Evolutionary conservation across 2,113 vertebrate genomes (phyloP).

Genomic region (Paedocypris sp.): DNA sequence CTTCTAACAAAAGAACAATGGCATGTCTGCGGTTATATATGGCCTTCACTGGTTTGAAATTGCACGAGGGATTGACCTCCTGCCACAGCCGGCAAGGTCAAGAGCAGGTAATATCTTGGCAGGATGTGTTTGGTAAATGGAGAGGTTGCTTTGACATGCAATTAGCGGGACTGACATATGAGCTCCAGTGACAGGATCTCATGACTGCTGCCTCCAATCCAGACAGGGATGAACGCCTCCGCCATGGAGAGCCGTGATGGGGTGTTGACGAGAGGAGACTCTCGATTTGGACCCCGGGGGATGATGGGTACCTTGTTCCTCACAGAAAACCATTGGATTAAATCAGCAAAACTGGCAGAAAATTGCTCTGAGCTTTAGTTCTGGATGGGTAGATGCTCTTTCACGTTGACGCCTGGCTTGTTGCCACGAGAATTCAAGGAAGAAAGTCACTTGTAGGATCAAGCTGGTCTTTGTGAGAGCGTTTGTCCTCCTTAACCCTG

Average conservation of each 20-base stretch:
- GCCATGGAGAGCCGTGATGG: conserved; percentile 44
- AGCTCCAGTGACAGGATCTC: conserved; percentile 41
- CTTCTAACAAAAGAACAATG: conserved; percentile 1
- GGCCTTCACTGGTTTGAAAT: conserved; percentile 10
- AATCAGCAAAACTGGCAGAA: conserved; percentile 60
- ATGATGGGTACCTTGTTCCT: conserved; percentile 20
- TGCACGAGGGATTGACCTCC: conserved; percentile 14
- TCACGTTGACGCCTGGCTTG: conserved; percentile 52
- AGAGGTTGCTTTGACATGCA: conserved; percentile 34
- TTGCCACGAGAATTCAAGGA: conserved; percentile 50
- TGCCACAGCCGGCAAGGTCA: conserved; percentile 20
- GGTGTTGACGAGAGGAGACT: conserved; percentile 37
- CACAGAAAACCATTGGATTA: conserved; percentile 55
- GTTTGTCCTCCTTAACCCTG: conserved; percentile 5
- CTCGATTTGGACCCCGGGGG: conserved; percentile 34
- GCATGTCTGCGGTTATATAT: too few species aligned
- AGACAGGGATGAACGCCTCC: conserved; percentile 44
- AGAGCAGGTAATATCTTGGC: conserved; percentile 41
- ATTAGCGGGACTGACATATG: conserved; percentile 49
- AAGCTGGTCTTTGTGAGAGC: conserved; percentile 44
- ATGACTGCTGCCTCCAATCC: conserved; percentile 27
- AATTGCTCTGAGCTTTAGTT: conserved; percentile 68
- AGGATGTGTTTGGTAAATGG: conserved; percentile 30
- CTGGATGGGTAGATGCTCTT: conserved; percentile 56
- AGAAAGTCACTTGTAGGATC: conserved; percentile 36